Conservation (phyloP, 2,113 vertebrate species). For the Erpornis zantholeuca region DNA sequence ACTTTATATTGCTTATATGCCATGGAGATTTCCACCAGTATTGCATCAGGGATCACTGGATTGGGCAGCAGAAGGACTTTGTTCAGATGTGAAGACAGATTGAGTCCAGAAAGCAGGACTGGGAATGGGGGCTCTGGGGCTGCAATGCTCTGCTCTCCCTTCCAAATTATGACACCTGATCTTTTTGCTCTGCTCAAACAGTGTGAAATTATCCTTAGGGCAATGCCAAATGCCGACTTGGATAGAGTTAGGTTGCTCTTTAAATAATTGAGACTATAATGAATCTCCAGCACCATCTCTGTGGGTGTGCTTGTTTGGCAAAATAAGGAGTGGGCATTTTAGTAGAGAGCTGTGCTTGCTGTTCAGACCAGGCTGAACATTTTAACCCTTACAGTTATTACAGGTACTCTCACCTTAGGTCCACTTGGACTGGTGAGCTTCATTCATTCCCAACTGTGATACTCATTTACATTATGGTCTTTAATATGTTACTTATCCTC, state of each 20-base stretch:
- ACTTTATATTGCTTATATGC: not conserved
- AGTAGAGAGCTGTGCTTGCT: not conserved
- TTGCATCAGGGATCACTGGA: not conserved
- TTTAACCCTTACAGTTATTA: not conserved
- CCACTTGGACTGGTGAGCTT: not conserved
- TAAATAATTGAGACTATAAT: not conserved
- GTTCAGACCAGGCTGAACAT: not conserved
- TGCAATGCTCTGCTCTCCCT: not conserved
- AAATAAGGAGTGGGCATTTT: not conserved
- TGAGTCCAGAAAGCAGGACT: not conserved
- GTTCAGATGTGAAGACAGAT: not conserved
- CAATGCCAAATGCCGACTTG: not conserved
- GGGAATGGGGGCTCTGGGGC: not conserved
- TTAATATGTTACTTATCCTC: not conserved
- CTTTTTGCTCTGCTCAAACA: rapidly evolving
- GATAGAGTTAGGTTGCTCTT: not conserved
- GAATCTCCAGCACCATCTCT: not conserved
- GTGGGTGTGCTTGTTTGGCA: not conserved
- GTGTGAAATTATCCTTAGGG: not conserved
- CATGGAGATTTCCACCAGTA: rapidly evolving
- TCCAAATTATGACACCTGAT: not conserved
- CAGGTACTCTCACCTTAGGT: not conserved
- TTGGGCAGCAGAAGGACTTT: not conserved
- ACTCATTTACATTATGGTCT: not conserved
- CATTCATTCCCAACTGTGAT: not conserved